Evolutionary conservation across 2,797 vertebrate genomes (phyloP).

Genomic region (Muscicapa comitata): DNA sequence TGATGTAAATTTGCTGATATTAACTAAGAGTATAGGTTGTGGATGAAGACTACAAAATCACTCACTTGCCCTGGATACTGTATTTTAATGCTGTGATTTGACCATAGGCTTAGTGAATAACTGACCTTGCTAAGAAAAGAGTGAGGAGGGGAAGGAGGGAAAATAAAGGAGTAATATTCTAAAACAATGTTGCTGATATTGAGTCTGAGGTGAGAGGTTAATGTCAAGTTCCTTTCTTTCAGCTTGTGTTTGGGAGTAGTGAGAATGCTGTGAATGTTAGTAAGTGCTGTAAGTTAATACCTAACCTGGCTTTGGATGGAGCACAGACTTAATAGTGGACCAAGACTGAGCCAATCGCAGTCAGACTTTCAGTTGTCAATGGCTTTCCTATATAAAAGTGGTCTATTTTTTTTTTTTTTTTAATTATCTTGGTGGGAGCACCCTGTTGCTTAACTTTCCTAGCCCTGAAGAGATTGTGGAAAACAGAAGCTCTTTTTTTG

Average conservation of each 20-base stretch:
- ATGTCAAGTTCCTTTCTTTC: neutral
- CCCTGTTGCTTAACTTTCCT: neutral
- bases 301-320: neutral
- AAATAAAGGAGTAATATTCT: neutral
- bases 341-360: neutral
- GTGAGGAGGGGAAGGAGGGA: neutral
- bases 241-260: neutral
- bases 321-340: neutral
- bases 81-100: neutral
- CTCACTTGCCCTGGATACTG: rapidly evolving
- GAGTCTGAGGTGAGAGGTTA: neutral
- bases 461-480: neutral
- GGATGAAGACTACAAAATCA: neutral
- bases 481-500: neutral
- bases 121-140: neutral
- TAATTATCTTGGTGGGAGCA: neutral
- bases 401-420: too few species aligned
- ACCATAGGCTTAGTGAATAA: neutral
- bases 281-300: neutral
- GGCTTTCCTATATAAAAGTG: neutral
- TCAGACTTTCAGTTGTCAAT: neutral
- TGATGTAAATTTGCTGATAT: neutral
- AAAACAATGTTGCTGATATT: neutral
- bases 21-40: neutral
- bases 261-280: neutral